Conservation (phyloP, 1,140 invertebrate species). For the Sarcophaga bullata region DNA sequence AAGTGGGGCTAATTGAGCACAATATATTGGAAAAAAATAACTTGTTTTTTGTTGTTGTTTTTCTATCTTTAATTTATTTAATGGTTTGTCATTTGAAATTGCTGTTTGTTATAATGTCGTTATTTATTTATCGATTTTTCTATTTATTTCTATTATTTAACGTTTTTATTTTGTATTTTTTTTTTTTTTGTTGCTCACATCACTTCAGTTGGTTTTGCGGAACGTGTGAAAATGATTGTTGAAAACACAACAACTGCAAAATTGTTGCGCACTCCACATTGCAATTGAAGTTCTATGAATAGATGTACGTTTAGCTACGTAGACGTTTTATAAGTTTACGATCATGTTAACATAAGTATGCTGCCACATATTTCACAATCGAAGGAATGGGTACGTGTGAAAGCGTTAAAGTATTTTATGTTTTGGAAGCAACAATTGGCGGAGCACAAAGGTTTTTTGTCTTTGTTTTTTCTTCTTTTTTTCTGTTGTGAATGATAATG, state of each 20-base stretch:
- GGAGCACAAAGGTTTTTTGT: too few species aligned
- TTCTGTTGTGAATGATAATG: too few species aligned
- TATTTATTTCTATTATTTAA: background rate
- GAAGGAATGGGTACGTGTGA: background rate
- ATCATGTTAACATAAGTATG: background rate
- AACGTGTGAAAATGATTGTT: constrained; percentile 39
- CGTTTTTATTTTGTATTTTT: background rate
- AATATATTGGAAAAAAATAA: background rate
- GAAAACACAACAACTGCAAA: constrained; percentile 6
- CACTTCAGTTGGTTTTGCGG: background rate
- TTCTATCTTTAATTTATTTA: background rate
- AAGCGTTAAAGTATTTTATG: background rate
- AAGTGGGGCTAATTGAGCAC: background rate
- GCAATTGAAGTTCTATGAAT: background rate
- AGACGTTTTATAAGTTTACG: background rate
- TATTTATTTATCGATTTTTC: background rate
- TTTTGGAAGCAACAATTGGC: background rate
- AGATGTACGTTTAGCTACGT: background rate
- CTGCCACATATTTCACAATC: background rate
- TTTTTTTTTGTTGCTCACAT: background rate
- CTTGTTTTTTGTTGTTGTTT: too few species aligned
- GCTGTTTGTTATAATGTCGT: constrained; percentile 8
- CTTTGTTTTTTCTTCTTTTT: too few species aligned
- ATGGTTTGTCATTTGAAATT: constrained; percentile 37
- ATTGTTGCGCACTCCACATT: background rate